phyloP scores from a whole-genome alignment of 1,140 invertebrate genomes.

The Drosophila rhopaloa region DNA sequence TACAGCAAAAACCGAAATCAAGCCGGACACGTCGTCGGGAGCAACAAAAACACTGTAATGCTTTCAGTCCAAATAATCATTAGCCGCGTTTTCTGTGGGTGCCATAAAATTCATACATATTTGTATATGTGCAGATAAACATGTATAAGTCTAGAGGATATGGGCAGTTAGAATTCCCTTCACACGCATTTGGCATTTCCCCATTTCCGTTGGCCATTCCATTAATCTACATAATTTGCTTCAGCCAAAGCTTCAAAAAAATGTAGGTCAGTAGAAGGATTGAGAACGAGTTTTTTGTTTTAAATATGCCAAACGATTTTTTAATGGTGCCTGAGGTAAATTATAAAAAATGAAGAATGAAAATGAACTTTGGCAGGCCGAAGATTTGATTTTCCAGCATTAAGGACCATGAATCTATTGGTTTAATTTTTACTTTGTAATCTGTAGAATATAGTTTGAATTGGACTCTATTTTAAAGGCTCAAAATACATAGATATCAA shows the following conservation, averaged over 20 bases:
- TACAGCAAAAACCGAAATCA: slow-evolving; percentile 15
- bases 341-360: too few species aligned
- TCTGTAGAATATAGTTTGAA: too few species aligned
- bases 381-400: too few species aligned
- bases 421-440: too few species aligned
- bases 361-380: too few species aligned
- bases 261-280: neutral
- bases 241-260: neutral
- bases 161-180: slow-evolving; percentile 28
- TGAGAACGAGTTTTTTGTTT: neutral
- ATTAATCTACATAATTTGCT: slow-evolving; percentile 2
- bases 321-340: too few species aligned
- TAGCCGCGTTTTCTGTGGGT: slow-evolving; percentile 33
- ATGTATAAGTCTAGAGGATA: slow-evolving; percentile 3
- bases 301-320: too few species aligned
- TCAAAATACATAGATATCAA: too few species aligned
- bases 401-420: too few species aligned
- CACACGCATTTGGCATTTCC: slow-evolving; percentile 29
- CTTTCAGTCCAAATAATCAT: slow-evolving; percentile 72
- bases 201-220: slow-evolving; percentile 11
- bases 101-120: slow-evolving; percentile 40
- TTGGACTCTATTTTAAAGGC: too few species aligned
- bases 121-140: slow-evolving; percentile 10
- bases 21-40: slow-evolving; percentile 51
- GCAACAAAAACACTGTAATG: slow-evolving; percentile 66